Evolutionary conservation across 2,113 vertebrate genomes (phyloP).

Genomic region (Syrrhaptes paradoxus): DNA sequence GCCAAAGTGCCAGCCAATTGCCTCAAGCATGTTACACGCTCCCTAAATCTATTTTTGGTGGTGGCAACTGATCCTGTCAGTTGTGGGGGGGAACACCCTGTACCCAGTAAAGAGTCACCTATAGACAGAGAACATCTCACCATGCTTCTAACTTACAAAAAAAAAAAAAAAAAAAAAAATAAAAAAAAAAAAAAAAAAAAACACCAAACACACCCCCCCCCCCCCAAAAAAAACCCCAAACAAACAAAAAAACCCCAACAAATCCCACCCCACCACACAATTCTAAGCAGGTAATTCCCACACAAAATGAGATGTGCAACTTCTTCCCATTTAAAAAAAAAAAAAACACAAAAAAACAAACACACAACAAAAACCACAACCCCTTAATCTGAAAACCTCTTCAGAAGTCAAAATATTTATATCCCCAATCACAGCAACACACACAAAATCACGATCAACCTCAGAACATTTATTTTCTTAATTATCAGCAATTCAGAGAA

Average conservation of each 20-base stretch:
- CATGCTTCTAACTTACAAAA: neutral
- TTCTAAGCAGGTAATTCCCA: neutral
- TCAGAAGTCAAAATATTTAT: constrained; percentile 17
- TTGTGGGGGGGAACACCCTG: neutral
- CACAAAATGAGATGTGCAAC: neutral
- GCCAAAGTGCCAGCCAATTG: neutral
- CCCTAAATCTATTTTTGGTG: neutral
- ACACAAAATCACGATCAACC: neutral
- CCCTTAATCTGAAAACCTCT: neutral
- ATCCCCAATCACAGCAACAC: neutral
- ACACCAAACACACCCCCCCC: too few relatives aligned
- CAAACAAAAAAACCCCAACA: neutral
- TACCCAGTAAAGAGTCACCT: neutral
- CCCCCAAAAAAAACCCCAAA: neutral
- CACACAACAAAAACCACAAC: neutral
- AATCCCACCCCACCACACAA: neutral
- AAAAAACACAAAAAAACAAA: too few relatives aligned
- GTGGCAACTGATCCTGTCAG: neutral
- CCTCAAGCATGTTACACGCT: neutral
- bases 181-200: too few relatives aligned
- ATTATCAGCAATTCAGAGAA: neutral
- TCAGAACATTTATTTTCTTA: neutral
- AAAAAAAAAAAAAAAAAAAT: too few relatives aligned
- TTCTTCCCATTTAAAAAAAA: neutral
- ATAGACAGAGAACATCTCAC: neutral